These are phyloP conservation scores for Troides helena DNA, from an alignment of 2,888 invertebrate genomes.

Conservation along the genomic window DNA sequence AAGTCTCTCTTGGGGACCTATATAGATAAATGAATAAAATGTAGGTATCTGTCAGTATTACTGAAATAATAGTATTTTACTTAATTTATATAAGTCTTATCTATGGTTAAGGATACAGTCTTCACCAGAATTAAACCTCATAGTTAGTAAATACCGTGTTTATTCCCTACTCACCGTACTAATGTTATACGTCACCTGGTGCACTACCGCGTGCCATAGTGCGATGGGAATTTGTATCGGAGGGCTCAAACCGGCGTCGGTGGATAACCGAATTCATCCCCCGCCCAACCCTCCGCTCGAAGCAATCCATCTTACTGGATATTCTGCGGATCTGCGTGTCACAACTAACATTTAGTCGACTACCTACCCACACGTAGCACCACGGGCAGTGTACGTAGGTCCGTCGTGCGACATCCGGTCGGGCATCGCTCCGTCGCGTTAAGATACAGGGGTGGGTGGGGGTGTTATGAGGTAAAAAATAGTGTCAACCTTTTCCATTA, in stretches of 20 bases:
- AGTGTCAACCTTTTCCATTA: constrained; percentile 16
- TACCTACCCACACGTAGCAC: constrained; percentile 27
- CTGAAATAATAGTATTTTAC: too few species aligned
- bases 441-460: neutral
- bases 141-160: too few species aligned
- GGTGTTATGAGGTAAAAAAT: neutral
- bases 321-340: constrained; percentile 36
- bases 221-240: constrained; percentile 48
- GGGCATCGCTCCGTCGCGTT: neutral
- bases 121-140: too few species aligned
- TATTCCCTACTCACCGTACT: too few species aligned
- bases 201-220: constrained; percentile 23
- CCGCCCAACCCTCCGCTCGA: constrained; percentile 5
- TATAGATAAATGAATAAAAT: too few species aligned
- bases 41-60: too few species aligned
- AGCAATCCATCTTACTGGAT: constrained; percentile 38
- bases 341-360: constrained; percentile 28
- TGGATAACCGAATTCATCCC: constrained; percentile 32
- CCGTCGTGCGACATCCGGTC: constrained; percentile 1
- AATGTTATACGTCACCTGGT: too few species aligned
- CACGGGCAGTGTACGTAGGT: constrained; percentile 8
- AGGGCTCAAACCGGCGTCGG: constrained; percentile 40
- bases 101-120: too few species aligned
- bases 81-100: too few species aligned
- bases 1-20: too few species aligned